phyloP scores from a whole-genome alignment of 2,797 vertebrate species.

The Falco peregrinus region DNA sequence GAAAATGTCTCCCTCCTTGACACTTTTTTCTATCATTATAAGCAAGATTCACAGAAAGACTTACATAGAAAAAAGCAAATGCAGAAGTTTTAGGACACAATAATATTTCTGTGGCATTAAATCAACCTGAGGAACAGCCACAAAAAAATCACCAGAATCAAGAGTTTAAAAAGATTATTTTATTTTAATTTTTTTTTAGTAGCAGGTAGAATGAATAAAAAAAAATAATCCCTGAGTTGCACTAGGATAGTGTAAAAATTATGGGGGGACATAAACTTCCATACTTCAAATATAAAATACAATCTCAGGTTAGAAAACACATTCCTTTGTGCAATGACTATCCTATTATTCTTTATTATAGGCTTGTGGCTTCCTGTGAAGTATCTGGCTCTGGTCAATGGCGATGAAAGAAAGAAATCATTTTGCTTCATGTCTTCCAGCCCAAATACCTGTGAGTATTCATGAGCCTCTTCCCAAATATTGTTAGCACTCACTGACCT shows the following conservation, averaged over 20 bases:
- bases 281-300: neutral
- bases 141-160: neutral
- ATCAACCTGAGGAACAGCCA: neutral
- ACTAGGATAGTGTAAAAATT: neutral
- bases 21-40: neutral
- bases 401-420: neutral
- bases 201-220: neutral
- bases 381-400: neutral
- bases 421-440: neutral
- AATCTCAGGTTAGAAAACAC: neutral
- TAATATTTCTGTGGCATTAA: neutral
- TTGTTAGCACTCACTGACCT: neutral
- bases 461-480: neutral
- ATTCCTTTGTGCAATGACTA: neutral
- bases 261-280: neutral
- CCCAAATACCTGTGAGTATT: neutral
- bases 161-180: neutral
- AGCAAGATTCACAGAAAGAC: neutral
- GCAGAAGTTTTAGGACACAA: neutral
- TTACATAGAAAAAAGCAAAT: neutral
- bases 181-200: neutral
- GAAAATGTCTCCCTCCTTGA: neutral
- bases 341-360: neutral
- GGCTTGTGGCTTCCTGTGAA: neutral
- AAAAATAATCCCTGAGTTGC: neutral